Evolutionary conservation across 2,113 vertebrate species (phyloP), one percentile per base, ranked within the genome.

Genomic region (Chunga burmeisteri): DNA sequence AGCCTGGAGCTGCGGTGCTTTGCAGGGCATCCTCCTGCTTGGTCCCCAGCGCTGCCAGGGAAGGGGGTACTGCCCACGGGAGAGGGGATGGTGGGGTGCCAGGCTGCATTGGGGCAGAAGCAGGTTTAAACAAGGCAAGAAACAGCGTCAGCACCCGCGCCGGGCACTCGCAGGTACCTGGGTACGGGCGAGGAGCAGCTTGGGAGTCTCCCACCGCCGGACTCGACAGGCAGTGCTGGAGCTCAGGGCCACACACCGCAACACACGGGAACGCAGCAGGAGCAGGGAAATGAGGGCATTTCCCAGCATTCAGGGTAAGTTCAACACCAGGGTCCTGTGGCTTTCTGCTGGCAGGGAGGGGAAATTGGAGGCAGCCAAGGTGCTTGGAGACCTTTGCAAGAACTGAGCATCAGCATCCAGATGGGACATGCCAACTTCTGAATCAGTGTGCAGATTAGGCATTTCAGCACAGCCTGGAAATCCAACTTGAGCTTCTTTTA

Each of bases 391-490:
- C 32, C 50, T 61, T n/a, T 29, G 29, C 65, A 34, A 23, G 38
- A 46, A 6, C n/a, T 9, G 32, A 47, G 38, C 23, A 12, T 11
- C 8, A 2, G 29, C 11, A 1, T n/a, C 34, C 4, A 1, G 36
- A 0, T 3, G 27, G 34, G 23, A 55, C 0, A 0, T 5, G 0
- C 40, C 27, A 22, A 32, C 25, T 79, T 78, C 13, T 11, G 47
- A 53, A 29, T 36, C 73, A 10, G 29, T 1, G 2, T 22, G 26
- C 59, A 38, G 46, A 12, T 42, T 6, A 12, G 3, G 29, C 38
- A 42, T 49, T 36, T 16, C 47, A 46, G 38, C 83, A 55, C 40
- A 32, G 20, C 49, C 44, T 38, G 30, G 30, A 58, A 86, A 63
- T 36, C 10, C 36, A 23, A 1, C 16, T 4, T 36, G 42, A 90